These are phyloP conservation scores for Macrosiphum euphorbiae DNA, from an alignment of 2,888 invertebrate genomes.

Conservation along the genomic window DNA sequence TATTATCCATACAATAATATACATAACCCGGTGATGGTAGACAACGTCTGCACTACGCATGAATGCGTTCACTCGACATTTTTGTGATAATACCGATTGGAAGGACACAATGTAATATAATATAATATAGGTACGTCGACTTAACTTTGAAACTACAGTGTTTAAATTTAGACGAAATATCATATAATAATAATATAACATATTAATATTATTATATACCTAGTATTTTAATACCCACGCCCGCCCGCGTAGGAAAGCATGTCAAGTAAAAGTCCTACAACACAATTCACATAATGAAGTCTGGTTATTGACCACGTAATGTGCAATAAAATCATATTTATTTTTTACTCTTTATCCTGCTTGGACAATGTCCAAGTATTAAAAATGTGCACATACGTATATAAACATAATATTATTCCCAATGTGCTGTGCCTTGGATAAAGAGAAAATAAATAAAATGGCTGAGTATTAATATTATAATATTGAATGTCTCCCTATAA, in stretches of 20 bases:
- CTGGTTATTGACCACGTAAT: conserved; percentile 56
- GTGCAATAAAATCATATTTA: conserved; percentile 54
- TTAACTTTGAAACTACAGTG: neutral
- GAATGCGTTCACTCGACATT: neutral
- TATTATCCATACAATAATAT: neutral
- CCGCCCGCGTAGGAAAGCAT: conserved; percentile 30
- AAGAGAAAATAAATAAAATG: conserved; percentile 22
- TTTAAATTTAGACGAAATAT: conserved; percentile 13
- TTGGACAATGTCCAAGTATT: conserved; percentile 49
- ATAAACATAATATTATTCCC: neutral
- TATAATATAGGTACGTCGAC: neutral
- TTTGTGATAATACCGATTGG: neutral
- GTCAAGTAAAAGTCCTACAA: conserved; percentile 31
- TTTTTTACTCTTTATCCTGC: conserved; percentile 38
- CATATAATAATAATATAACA: neutral
- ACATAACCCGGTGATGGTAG: neutral
- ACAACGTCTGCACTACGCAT: neutral
- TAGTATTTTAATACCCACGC: conserved; percentile 27
- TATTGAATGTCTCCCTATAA: neutral
- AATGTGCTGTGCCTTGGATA: neutral
- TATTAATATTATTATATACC: neutral
- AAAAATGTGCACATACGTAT: neutral
- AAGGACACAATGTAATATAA: neutral
- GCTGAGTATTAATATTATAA: neutral
- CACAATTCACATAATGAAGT: conserved; percentile 37